Base-by-base conservation (phyloP, 2,113 vertebrate species). In the Indri indri region DNA sequence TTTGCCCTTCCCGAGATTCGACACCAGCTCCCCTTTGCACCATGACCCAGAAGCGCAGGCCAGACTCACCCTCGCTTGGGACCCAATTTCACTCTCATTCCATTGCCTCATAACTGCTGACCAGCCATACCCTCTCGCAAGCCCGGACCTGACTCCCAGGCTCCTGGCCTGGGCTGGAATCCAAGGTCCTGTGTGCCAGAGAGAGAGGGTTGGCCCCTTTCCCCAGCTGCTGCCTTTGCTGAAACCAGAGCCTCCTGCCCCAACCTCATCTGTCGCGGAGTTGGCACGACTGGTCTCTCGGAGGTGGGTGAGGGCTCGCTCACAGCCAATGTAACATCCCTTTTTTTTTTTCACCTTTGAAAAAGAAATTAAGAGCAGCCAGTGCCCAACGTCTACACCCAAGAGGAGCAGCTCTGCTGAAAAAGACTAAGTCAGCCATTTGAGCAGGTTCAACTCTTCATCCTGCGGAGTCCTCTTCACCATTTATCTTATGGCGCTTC, bases 291-390 rank as follows among this genome's bases (percentile, higher is more conserved):
- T 76, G 27, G 14, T 30, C 34, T n/a, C 34, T 66, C 23, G 0
- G 37, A 59, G 37, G 11, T 0, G 14, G 65, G 45, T 13, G 34
- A 27, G 73, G 63, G 9, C 63, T 71, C 37, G 63, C n/a, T 32
- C 34, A n/a, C 16, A 22, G 23, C 12, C 57, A 2, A 2, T 2
- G 54, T 45, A 8, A 30, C 52, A 0, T 5, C 25, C 61, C 4
- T 1, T 4, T 25, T 13, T 45, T 71, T 50, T 13, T 54, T 50
- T 73, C n/a, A n/a, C 27, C 37, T 80, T 87, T 65, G 59, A 27
- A 52, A 82, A 74, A 74, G 42, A 82, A 87, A 70, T 27, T 25
- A 32, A 88, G 76, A 70, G 61, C 52, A 70, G 12, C 59, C 16
- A 34, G 68, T 12, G 9, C 45, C 68, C 50, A 25, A 11, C 18